Percentiles rank a stretch among this genome's conserved stretches.
Evolutionary conservation across 2,797 vertebrate species (phyloP).

Genomic region (Ibycter americanus): DNA sequence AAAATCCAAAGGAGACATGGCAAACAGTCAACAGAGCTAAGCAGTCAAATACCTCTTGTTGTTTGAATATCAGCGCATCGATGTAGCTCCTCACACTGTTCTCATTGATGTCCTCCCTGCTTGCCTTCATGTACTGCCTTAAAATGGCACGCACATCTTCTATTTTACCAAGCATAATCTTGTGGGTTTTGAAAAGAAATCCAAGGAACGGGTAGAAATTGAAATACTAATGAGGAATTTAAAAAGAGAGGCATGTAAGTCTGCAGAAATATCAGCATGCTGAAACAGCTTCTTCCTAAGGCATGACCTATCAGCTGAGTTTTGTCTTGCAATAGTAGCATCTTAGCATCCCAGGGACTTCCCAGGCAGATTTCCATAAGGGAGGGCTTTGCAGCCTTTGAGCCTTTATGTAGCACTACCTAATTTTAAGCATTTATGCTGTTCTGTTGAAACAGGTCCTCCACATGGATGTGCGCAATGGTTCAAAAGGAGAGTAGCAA

Average conservation of each 20-base stretch:
- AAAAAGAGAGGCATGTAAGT: not conserved
- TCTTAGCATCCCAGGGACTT: not conserved
- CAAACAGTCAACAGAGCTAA: not conserved
- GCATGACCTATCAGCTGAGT: not conserved
- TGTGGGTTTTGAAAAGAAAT: conserved; percentile 73
- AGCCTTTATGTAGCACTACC: not conserved
- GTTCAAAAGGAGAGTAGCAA: not conserved
- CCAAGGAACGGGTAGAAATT: conserved; percentile 76
- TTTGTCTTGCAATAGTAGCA: not conserved
- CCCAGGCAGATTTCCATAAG: not conserved
- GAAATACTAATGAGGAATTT: conserved; percentile 62
- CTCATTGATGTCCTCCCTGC: not conserved
- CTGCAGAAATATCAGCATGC: not conserved
- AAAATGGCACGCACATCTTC: conserved; percentile 70
- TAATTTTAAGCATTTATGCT: not conserved
- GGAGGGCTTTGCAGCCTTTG: not conserved
- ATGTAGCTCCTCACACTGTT: conserved; percentile 62
- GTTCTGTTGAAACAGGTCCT: not conserved
- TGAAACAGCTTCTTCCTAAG: not conserved
- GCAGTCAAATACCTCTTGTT: conserved; percentile 68
- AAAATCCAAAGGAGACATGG: not conserved
- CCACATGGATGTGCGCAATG: not conserved
- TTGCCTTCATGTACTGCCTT: conserved; percentile 53
- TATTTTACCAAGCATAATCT: conserved; percentile 71
- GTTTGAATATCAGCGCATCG: conserved; percentile 72